phyloP scores from a whole-genome alignment of 2,888 invertebrate genomes.

The Trachelus troglodyta region DNA sequence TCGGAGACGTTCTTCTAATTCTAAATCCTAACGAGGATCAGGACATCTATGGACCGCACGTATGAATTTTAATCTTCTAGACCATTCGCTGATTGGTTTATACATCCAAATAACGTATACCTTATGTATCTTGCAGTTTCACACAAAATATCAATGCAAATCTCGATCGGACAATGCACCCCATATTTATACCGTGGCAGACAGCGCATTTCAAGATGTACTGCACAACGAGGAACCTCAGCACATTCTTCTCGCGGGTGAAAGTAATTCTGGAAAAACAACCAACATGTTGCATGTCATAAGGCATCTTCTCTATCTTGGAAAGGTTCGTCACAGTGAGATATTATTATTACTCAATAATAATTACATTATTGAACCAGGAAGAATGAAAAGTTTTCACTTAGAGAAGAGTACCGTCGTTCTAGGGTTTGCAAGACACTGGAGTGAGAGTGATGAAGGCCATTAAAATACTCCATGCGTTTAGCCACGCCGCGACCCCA shows the following conservation, averaged over 20 bases:
- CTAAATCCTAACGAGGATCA: constrained; percentile 83
- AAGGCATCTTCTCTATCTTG: constrained; percentile 84
- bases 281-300: constrained; percentile 83
- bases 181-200: constrained; percentile 90
- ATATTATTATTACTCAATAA: too few relatives aligned
- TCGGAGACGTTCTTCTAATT: constrained; percentile 83
- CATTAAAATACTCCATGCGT: constrained; percentile 78
- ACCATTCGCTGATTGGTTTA: not conserved
- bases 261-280: constrained; percentile 92
- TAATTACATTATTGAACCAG: not conserved
- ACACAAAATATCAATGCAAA: constrained; percentile 84
- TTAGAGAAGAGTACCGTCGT: not conserved
- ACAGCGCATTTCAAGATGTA: constrained; percentile 91
- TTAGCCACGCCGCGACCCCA: constrained; percentile 88
- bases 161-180: constrained; percentile 90
- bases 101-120: not conserved
- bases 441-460: constrained; percentile 76
- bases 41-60: constrained; percentile 79
- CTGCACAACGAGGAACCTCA: constrained; percentile 88
- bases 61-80: constrained; percentile 58
- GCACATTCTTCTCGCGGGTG: constrained; percentile 89
- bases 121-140: constrained; percentile 72
- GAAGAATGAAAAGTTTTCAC: not conserved
- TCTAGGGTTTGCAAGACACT: constrained; percentile 67
- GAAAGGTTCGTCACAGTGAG: constrained; percentile 69